Base-by-base conservation (phyloP, 2,113 vertebrate genomes). In the Tor tambroides region DNA sequence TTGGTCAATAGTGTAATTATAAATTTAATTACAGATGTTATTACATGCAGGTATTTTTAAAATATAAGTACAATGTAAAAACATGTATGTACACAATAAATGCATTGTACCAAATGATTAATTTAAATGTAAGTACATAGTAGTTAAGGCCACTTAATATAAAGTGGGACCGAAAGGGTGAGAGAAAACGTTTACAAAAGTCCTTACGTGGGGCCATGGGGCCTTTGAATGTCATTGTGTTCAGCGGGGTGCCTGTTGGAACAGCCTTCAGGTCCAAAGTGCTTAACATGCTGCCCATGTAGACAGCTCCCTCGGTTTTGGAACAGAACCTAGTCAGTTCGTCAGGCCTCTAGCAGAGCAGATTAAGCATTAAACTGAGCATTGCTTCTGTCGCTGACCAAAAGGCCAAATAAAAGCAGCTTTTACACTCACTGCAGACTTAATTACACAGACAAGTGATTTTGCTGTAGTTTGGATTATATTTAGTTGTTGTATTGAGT, bases 351-450 rank as follows among this genome's bases (percentile, higher is more conserved):
- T 46, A 61, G 84, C 75, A 43, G 79, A 28, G 69, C 69, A 86
- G 71, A 83, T 88, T 85, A 86, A 84, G 35, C 77, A 38, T 26
- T 78, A 46, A 74, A 46, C 21, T 71, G 32, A 84, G 86, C 43
- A n/a, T 59, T 69, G 56, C 76, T 80, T 71, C 54, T 72, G 76
- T 51, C 43, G 69, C 75, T 69, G 23, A 5, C 30, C 17, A 3
- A 72, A 63, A 84, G 63, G 19, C 11, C 43, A 56, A 65, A 71
- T 41, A 84, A 81, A 85, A 88, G 43, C 77, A 0, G 19, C 32
- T 79, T 84, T 71, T 54, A 49, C 81, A 41, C 30, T 49, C 17
- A 14, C 41, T 80, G 76, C 67, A 85, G 26, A 11, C 23, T 28
- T 85, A 46, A 71, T 56, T 87, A 38, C 54, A 82, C 63, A 56